Evolutionary conservation across 1,140 invertebrate genomes (phyloP).

Genomic region (Apis dorsata): DNA sequence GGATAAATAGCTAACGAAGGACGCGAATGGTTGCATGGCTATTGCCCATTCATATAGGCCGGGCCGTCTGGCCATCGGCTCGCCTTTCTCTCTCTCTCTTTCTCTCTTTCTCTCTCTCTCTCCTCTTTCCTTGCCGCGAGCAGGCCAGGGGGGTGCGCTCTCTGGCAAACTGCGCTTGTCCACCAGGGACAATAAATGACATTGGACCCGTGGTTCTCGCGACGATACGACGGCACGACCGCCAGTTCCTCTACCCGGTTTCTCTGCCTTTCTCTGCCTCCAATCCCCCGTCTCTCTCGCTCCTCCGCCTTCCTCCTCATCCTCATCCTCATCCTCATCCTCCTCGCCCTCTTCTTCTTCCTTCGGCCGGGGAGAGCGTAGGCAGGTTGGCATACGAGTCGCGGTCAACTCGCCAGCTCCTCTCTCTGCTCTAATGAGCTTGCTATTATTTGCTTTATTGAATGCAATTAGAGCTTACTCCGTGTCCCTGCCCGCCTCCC

Average conservation of each 20-base stretch:
- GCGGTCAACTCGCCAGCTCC: constrained; percentile 72
- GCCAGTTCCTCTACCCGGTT: constrained; percentile 64
- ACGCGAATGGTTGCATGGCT: constrained; percentile 70
- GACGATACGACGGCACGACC: constrained; percentile 64
- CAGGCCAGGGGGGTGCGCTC: constrained; percentile 47
- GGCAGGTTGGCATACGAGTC: constrained; percentile 72
- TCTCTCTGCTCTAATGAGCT: constrained; percentile 78
- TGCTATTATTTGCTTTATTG: constrained; percentile 80
- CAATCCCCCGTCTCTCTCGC: constrained; percentile 26
- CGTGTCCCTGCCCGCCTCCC: constrained; percentile 69
- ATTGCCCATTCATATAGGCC: constrained; percentile 73
- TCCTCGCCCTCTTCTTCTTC: constrained; percentile 53
- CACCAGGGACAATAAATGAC: constrained; percentile 74
- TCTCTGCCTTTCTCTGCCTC: constrained; percentile 43
- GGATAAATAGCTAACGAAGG: constrained; percentile 74
- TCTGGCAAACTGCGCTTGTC: constrained; percentile 59
- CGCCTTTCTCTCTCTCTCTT: neutral
- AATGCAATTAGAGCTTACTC: constrained; percentile 79
- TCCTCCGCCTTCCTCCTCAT: constrained; percentile 28
- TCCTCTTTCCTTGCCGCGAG: neutral
- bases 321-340: constrained; percentile 39
- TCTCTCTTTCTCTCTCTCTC: neutral
- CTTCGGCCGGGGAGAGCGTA: constrained; percentile 63
- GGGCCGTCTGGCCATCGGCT: constrained; percentile 23
- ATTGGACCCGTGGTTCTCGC: constrained; percentile 72